Evolutionary conservation across 64 coral and sea anemone genomes (phyloP), one percentile per base, ranked within the genome.

Genomic region (Montipora cactus): DNA sequence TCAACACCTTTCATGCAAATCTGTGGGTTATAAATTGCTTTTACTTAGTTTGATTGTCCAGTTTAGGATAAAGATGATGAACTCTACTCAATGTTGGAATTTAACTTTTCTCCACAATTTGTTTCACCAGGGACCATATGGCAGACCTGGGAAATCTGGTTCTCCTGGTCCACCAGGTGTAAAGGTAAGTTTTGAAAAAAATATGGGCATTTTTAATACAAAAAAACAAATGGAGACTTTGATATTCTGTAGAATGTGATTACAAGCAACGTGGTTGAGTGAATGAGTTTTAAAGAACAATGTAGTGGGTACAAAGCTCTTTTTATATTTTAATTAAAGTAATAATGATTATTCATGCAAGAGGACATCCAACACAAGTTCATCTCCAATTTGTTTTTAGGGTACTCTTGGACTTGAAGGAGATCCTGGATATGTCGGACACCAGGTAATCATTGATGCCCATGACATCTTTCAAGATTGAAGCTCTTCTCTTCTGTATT

Each of bases 131-230:
- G 87, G 76, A 57, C 50, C 74, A 78, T 8, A 23, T 78, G 87
- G 87, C 74, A 89, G 58, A 46, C 76, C 4, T 80, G 92, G 92
- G 44, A 87, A 78, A 59, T 47, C 75, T 74, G 92, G 92, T 47
- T 45, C 58, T 21, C 61, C 0, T 75, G 92, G 92, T 75, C 92
- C 83, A 70, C 92, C 84, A 88, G 92, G 92, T 88, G 84, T 88
- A 73, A 79, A 23, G 92, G 92, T 93, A 93, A 88, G 92, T 80
- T 44, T 69, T 80, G 66, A 11, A 57, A 57, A 57, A 57, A 11
- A 37, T 37, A 37, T 37, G 37, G 37, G 37, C 37, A 37, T 37
- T 37, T 37, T 37, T 37, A 37, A 37, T 37, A 37, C 37, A 37
- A 37, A 37, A 37, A 55, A 55, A 55, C 74, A 67, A 18, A 67